Conservation (phyloP, 2,888 invertebrate species). For the Gasteruption jaculator region DNA sequence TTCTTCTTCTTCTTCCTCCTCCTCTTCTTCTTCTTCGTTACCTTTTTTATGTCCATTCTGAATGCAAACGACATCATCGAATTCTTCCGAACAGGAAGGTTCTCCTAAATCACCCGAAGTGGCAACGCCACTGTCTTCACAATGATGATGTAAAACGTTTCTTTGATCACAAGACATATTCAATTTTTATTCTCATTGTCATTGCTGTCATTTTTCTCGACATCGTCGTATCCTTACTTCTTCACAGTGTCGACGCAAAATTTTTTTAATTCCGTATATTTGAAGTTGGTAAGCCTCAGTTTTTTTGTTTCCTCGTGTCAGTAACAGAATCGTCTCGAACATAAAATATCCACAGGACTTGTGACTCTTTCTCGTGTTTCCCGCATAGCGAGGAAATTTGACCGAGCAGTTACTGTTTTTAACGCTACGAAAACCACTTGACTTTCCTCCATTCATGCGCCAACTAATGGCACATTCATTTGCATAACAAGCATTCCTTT, state of each 20-base stretch:
- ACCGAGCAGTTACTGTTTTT: too few species aligned
- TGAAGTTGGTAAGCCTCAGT: background rate
- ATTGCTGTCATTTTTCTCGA: too few species aligned
- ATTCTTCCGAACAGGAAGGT: slow-evolving; percentile 36
- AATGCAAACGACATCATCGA: slow-evolving; percentile 32
- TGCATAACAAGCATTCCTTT: too few species aligned
- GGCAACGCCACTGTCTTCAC: slow-evolving; percentile 42
- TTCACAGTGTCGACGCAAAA: slow-evolving; percentile 1
- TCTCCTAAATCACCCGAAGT: slow-evolving; percentile 44
- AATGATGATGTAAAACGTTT: slow-evolving; percentile 26
- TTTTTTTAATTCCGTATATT: background rate
- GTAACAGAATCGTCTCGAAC: too few species aligned
- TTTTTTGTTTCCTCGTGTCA: slow-evolving; percentile 1
- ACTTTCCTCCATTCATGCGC: too few species aligned
- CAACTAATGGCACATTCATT: too few species aligned
- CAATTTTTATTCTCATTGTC: too few species aligned
- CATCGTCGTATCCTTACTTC: too few species aligned
- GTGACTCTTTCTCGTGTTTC: too few species aligned
- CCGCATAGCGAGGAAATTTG: too few species aligned
- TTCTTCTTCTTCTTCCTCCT: slow-evolving; percentile 27
- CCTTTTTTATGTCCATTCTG: slow-evolving; percentile 22
- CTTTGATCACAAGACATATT: slow-evolving; percentile 15
- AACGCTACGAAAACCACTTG: too few species aligned
- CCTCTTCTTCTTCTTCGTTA: slow-evolving; percentile 25
- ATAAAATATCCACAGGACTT: too few species aligned